Percentiles rank a stretch among this genome's conserved stretches.
Conservation (phyloP, 1,140 invertebrate genomes). For the Gryllus bimaculatus region DNA sequence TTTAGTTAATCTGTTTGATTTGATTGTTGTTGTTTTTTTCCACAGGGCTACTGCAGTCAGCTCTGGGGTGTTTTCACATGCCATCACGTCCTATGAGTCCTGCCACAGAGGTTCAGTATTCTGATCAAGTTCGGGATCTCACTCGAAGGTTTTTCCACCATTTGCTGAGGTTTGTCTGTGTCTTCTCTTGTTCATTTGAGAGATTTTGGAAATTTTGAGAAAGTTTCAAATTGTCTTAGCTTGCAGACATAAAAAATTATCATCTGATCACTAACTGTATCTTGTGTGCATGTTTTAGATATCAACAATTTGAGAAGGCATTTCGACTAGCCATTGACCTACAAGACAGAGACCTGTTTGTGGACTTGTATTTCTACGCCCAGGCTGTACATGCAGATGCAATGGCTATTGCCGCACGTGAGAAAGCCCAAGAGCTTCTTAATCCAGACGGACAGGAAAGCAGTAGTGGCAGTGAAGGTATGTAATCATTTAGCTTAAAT, state of each 20-base stretch:
- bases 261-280: not conserved
- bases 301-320: conserved; percentile 73
- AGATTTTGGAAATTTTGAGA: not conserved
- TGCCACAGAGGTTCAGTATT: conserved; percentile 57
- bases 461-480: conserved; percentile 27
- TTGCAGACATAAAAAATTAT: not conserved
- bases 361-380: conserved; percentile 76
- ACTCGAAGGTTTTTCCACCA: conserved; percentile 71
- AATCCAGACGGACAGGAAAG: conserved; percentile 42
- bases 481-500: conserved; percentile 18
- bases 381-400: conserved; percentile 52
- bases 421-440: conserved; percentile 58
- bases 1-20: no score
- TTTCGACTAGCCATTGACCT: conserved; percentile 78
- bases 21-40: conserved; percentile 18
- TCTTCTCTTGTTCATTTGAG: not conserved
- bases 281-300: conserved; percentile 37
- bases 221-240: not conserved
- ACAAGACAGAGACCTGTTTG: conserved; percentile 68
- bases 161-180: conserved; percentile 47
- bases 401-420: conserved; percentile 63
- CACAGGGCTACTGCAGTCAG: conserved; percentile 52
- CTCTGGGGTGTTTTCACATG: conserved; percentile 60
- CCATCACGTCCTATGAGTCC: conserved; percentile 52
- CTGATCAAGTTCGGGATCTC: conserved; percentile 60